Evolutionary conservation across 2,797 vertebrate species (phyloP).

Genomic region (Acanthurus leucopareius): DNA sequence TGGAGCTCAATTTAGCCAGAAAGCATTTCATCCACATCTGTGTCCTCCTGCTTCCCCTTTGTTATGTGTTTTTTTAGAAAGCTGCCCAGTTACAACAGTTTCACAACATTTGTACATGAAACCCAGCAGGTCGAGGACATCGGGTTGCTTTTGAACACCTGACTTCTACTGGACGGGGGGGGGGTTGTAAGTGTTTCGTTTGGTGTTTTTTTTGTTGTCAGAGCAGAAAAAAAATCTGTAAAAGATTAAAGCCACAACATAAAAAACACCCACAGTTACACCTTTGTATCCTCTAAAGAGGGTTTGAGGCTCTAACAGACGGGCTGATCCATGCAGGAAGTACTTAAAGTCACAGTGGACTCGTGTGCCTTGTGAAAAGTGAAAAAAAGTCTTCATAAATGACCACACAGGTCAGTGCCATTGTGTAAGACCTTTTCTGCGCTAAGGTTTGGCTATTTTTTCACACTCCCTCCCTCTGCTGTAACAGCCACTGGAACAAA

Average conservation of each 20-base stretch:
- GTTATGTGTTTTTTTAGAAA: not conserved
- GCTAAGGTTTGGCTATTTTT: no score
- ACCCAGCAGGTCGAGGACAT: not conserved
- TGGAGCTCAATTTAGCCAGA: conserved; percentile 38
- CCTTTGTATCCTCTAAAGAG: not conserved
- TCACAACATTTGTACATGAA: not conserved
- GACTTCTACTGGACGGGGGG: not conserved
- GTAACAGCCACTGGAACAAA: no score
- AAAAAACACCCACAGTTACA: not conserved
- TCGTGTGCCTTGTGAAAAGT: no score
- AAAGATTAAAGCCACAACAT: not conserved
- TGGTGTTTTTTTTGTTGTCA: not conserved
- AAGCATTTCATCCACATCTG: conserved; percentile 37
- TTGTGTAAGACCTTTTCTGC: no score
- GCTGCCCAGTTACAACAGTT: conserved; percentile 2
- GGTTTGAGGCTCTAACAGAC: not conserved
- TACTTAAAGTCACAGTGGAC: not conserved
- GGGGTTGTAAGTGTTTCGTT: not conserved
- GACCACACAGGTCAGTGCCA: not conserved
- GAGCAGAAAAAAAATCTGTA: not conserved
- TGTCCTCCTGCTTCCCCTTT: not conserved
- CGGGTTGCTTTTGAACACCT: not conserved
- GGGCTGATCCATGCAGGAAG: not conserved
- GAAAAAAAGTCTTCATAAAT: not conserved
- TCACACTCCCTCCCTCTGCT: no score